Evolutionary conservation across 2,113 vertebrate species (phyloP), one percentile per base, ranked within the genome.

Genomic region (Emydocephalus ijimae): DNA sequence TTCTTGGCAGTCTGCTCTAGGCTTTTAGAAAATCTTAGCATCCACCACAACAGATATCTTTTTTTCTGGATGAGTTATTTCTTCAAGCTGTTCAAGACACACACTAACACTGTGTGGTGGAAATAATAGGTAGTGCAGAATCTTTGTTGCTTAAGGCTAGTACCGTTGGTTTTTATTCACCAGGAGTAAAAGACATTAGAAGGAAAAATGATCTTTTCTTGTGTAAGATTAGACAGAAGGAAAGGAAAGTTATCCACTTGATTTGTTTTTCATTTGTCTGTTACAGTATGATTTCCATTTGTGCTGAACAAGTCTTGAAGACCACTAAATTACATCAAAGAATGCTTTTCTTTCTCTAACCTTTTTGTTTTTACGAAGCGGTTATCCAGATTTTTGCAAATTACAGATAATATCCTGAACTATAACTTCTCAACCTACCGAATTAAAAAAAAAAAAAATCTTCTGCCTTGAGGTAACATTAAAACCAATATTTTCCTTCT

Each of bases 191-290:
- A 91, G 85, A 54, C 48, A 81, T 2, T 54, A 2, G 12, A 94
- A 88, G 87, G 0, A 92, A 96, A 92, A 92, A 1, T 95, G 93
- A 95, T 89, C 55, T 95, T 95, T 91, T 94, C 89, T 94, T 39
- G 59, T 34, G 39, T 12, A 39, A 94, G 45, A 69, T n/a, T 69
- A 69, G 64, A 69, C 12, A 69, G 64, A 69, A 69, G 64, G 12
- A 69, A 69, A 69, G 11, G 29, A 69, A 69, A 69, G n/a, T 69
- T 69, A 11, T 69, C 29, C 64, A 69, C 12, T n/a, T 69, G 64
- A 69, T 69, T 69, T 69, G 12, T 69, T 69, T 69, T 69, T 34
- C 14, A 69, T 15, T n/a, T 69, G 4, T 69, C 29, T n/a, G 2
- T n/a, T 69, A 34, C 12, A 69, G 12, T n/a, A 69, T n/a, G 11